These are phyloP conservation scores for Cyanoderma ruficeps DNA, from an alignment of 2,113 vertebrate genomes.

Conservation along the genomic window DNA sequence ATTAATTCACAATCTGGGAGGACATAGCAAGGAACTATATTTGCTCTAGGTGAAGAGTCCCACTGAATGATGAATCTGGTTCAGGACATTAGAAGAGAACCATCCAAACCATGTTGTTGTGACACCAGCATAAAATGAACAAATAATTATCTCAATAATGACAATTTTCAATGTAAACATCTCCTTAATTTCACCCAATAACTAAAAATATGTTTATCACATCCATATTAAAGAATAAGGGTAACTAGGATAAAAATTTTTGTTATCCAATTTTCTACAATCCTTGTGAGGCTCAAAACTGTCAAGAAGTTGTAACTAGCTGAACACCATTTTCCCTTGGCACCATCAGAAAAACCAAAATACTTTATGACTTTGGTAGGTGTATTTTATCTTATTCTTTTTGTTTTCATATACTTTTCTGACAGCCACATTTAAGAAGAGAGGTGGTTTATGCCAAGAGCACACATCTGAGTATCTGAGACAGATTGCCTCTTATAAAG, in stretches of 20 bases:
- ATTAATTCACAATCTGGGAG: not conserved
- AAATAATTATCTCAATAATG: not conserved
- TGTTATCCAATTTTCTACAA: not conserved
- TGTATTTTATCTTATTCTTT: not conserved
- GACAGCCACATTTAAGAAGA: not conserved
- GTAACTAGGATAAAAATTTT: not conserved
- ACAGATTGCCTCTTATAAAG: not conserved
- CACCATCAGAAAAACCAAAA: not conserved
- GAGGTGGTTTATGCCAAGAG: not conserved
- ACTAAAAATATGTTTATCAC: not conserved
- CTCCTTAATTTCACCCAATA: not conserved
- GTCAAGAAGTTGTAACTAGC: not conserved
- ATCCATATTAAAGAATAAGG: not conserved
- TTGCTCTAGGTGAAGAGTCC: not conserved
- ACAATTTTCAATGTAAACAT: not conserved
- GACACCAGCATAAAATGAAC: not conserved
- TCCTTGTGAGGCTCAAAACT: not conserved
- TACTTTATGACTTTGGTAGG: not conserved
- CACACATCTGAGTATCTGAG: not conserved
- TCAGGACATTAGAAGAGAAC: not conserved
- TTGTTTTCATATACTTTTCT: not conserved
- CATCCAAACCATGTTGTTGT: not conserved
- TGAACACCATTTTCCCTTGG: rapidly evolving
- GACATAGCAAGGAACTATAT: not conserved
- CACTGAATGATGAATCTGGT: not conserved